Evolutionary conservation across 1,140 invertebrate genomes (phyloP).

Genomic region (Heterodera carotae): DNA sequence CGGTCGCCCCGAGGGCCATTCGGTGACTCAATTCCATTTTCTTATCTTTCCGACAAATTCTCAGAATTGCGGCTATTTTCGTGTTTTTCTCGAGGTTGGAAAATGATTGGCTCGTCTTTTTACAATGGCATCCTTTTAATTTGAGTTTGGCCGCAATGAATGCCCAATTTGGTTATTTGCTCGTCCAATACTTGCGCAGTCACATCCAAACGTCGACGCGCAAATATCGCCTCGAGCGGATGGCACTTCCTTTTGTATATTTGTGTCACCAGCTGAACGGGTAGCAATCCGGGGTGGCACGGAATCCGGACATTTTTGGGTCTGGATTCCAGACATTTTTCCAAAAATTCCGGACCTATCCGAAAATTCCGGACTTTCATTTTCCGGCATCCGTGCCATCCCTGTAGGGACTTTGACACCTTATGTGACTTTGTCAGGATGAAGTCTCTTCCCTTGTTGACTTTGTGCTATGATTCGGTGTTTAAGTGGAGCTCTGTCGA

Average conservation of each 20-base stretch:
- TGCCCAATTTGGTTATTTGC: constrained; percentile 34
- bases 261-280: constrained; percentile 29
- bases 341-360: too few species aligned
- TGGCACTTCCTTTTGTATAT: constrained; percentile 37
- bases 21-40: constrained; percentile 20
- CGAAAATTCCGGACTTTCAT: too few species aligned
- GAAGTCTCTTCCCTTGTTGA: constrained; percentile 8
- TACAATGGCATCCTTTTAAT: neutral
- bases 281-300: too few species aligned
- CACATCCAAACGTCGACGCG: constrained; percentile 24
- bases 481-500: constrained; percentile 9
- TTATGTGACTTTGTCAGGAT: neutral
- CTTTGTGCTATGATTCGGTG: constrained; percentile 15
- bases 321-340: too few species aligned
- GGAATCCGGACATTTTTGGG: too few species aligned
- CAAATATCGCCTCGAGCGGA: constrained; percentile 22
- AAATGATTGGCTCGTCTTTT: neutral
- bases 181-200: constrained; percentile 31
- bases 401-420: neutral
- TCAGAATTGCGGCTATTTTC: neutral
- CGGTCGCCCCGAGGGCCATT: constrained; percentile 18
- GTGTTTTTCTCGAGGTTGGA: neutral
- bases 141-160: constrained; percentile 16
- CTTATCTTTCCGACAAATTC: neutral
- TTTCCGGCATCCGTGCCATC: too few species aligned